Base-by-base conservation (phyloP, 2,888 invertebrate species). In the Ochropleura leucogaster region DNA sequence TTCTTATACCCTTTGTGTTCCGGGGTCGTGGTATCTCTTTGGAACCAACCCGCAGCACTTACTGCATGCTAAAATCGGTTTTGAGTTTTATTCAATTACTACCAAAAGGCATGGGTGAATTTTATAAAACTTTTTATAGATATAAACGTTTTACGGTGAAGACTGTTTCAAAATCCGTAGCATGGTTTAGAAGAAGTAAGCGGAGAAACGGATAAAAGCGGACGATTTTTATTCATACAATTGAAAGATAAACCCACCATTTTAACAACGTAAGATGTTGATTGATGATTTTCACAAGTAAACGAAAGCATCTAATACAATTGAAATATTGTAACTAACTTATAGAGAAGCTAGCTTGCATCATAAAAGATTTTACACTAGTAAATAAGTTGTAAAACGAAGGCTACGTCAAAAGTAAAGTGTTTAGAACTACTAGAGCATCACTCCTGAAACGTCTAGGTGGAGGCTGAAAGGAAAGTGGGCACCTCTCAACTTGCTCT, bases 401-500 rank as follows among this genome's bases (percentile, higher is more conserved):
- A n/a, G 49, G 30, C 71, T 49, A 59, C 20, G 30, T 69, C 16
- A 59, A 74, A 82, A 30, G 30, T 65, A 44, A 16, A 71, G 69
- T 67, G 20, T 60, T 63, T 59, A 71, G 64, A 77, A 73, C 77
- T 77, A 69, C 62, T 62, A 51, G 30, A 77, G 67, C 65, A 65
- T 75, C 77, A 76, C 76, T 72, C 68, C 72, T 70, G 60, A 63
- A 78, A 68, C 67, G 67, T 82, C 68, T 69, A 89, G 84, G 84
- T 82, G 78, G 84, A 89, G 87, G 85, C 83, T 77, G 80, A 83
- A 82, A 87, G 87, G 84, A 85, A 83, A 89, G 89, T 87, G 85
- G 89, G 78, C 68, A 83, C 80, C 92, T 88, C 92, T 93, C 84
- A 90, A 86, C 89, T 84, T 82, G 91, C 86, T 90, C 94, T 85